Evolutionary conservation across 2,888 invertebrate species (phyloP), one percentile per base, ranked within the genome.

Genomic region (Eristalis tenax): DNA sequence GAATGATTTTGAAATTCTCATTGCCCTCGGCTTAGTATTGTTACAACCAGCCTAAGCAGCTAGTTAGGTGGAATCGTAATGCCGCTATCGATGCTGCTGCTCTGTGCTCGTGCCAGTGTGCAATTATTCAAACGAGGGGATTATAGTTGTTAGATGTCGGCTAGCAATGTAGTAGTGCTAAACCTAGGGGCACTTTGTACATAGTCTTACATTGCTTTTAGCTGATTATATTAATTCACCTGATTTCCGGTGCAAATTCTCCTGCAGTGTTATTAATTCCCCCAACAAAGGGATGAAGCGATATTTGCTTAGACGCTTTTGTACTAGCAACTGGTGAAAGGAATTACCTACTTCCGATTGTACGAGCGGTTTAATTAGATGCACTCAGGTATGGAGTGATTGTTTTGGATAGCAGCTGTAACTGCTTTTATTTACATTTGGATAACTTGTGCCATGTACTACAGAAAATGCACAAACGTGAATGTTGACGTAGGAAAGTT

Each of bases 231-330:
- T 87, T 83, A 87, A 87, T 83, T 87, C 83, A 78, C 83, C 83
- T 87, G 87, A 87, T 87, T 87, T 87, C 87, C 87, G 87, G 75
- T 76, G 79, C 79, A 79, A 83, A 28, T 69, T 80, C 59, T 83
- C 76, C 87, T 87, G 87, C 87, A 87, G 83, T 87, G 87, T 87
- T 87, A 87, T 83, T 87, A 87, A 87, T 87, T 87, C 83, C 73
- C 73, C 73, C 22, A 71, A 80, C 87, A 80, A 83, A 79, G 87
- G 79, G 57, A 83, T 83, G 71, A 73, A 75, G 56, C 61, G 64
- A 73, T 87, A 87, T 83, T 83, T 83, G 83, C 80, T 83, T 73
- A 80, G 71, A 76, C 68, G 83, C 71, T 73, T 71, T 78, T 87
- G 43, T 79, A 50, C 64, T 68, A 68, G 80, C 83, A 76, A 87